Evolutionary conservation across 1,140 invertebrate species (phyloP).

Genomic region (Drosophila varians): DNA sequence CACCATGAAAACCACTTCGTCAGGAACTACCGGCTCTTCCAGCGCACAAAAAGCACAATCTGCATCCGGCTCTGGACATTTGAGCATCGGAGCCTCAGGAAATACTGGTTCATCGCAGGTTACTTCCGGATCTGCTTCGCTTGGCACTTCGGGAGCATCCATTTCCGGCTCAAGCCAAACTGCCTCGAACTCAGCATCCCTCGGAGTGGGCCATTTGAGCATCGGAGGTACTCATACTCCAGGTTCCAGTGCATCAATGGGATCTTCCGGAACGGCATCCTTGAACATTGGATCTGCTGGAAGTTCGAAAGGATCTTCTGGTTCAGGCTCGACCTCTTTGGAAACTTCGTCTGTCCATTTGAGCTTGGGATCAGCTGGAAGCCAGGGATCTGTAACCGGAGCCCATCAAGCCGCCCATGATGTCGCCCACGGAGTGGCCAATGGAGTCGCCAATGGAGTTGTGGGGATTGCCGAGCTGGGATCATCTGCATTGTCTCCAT

Average conservation of each 20-base stretch:
- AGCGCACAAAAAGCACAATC: not conserved
- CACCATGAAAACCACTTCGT: not conserved
- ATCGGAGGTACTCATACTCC: not conserved
- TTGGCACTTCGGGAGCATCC: too few species aligned
- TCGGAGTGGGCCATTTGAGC: not conserved
- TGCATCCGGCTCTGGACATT: not conserved
- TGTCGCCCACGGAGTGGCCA: constrained; percentile 1
- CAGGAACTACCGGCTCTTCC: not conserved
- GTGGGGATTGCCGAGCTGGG: not conserved
- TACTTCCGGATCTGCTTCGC: too few species aligned
- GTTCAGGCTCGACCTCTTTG: constrained; percentile 1
- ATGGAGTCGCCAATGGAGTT: constrained; percentile 1
- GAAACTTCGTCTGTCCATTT: not conserved
- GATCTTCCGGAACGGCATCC: not conserved
- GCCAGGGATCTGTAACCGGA: not conserved
- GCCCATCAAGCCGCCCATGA: constrained; percentile 6
- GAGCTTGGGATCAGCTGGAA: not conserved
- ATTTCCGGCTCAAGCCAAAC: not conserved
- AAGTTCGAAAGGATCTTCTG: constrained; percentile 4
- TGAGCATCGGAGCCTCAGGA: not conserved
- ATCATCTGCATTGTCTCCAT: not conserved
- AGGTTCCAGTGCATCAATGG: not conserved
- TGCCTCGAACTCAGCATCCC: not conserved
- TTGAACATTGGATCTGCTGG: constrained; percentile 4
- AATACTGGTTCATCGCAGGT: not conserved